Evolutionary conservation across 2,113 vertebrate genomes (phyloP), one percentile per base, ranked within the genome.

Genomic region (Protomyctophum bolini): DNA sequence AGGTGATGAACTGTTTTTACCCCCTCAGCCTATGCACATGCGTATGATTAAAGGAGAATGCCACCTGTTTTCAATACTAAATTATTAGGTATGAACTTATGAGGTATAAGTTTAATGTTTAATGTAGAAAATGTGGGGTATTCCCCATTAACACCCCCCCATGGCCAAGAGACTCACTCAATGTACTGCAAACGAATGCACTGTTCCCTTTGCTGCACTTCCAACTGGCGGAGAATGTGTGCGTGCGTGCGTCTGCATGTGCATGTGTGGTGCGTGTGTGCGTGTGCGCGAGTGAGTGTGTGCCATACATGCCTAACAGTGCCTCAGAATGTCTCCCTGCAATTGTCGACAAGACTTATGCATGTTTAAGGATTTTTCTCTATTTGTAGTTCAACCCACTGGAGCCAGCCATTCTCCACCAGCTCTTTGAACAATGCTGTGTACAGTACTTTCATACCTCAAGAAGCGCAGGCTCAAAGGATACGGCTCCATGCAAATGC

Each of bases 21-120:
- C 84, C 84, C 87, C 89, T 88, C 89, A 67, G 87, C 88, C 86
- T 83, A 80, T 69, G 68, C 76, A 80, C 87, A 54, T 51, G 68
- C 85, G 33, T 41, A 75, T 77, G 81, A 87, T 86, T 77, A 88
- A 41, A 41, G 33, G 33, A 6, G 33, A 41, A 41, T 41, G 5
- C 33, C 33, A 41, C 33, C 5, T 6, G 5, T 41, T 41, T 41
- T 41, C 33, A 41, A 41, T 3, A 41, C 5, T 41, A 41, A 41
- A 2, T 41, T 41, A 41, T 6, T 41, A 41, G 3, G 3, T 41
- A 41, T 41, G 5, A 41, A 33, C 4, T 2, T 2, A 33, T 33
- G 33, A 41, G 21, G 21, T 21, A 21, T 21, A 21, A 41, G 33
- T 3, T 41, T 41, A 6, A 41, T 41, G 33, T 41, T 41, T 2